A percentile compares a stretch with the other conserved stretches of the same genome.
Evolutionary conservation across 2,888 invertebrate species (phyloP).

Genomic region (Tetragonula carbonaria): DNA sequence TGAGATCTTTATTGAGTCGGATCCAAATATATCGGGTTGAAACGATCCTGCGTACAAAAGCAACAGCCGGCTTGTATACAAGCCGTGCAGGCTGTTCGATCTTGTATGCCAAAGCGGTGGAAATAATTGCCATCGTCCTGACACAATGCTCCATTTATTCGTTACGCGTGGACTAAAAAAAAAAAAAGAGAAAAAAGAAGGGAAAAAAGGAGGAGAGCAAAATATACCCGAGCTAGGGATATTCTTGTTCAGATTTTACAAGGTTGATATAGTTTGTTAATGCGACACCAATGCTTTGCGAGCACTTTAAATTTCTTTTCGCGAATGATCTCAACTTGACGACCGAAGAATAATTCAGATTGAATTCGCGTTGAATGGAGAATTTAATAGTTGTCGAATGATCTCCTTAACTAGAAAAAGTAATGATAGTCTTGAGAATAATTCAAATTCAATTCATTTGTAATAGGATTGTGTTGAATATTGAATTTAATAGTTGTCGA

Average conservation of each 20-base stretch:
- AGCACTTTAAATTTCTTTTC: not conserved
- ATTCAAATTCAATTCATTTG: too few relatives aligned
- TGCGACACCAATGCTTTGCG: not conserved
- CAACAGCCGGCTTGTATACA: constrained; percentile 24
- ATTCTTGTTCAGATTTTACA: not conserved
- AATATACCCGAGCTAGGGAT: not conserved
- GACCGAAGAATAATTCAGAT: too few relatives aligned
- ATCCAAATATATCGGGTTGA: constrained; percentile 65
- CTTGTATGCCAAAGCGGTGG: constrained; percentile 34
- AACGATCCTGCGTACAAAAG: constrained; percentile 61
- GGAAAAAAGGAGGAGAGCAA: fast-evolving
- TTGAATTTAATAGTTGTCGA: not conserved
- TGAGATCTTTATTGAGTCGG: constrained; percentile 73
- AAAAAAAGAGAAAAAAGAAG: not conserved
- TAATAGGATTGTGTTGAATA: too few relatives aligned
- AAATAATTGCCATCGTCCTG: constrained; percentile 53
- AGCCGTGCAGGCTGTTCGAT: constrained; percentile 46
- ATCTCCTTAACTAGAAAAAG: too few relatives aligned
- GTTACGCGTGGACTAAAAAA: not conserved
- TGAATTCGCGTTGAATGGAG: too few relatives aligned
- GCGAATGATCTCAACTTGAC: too few relatives aligned
- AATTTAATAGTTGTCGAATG: too few relatives aligned
- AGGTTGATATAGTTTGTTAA: constrained; percentile 13
- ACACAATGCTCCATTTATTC: constrained; percentile 47
- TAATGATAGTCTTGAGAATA: too few relatives aligned